Conservation (phyloP, 2,113 vertebrate species). For the Clarias magur region DNA sequence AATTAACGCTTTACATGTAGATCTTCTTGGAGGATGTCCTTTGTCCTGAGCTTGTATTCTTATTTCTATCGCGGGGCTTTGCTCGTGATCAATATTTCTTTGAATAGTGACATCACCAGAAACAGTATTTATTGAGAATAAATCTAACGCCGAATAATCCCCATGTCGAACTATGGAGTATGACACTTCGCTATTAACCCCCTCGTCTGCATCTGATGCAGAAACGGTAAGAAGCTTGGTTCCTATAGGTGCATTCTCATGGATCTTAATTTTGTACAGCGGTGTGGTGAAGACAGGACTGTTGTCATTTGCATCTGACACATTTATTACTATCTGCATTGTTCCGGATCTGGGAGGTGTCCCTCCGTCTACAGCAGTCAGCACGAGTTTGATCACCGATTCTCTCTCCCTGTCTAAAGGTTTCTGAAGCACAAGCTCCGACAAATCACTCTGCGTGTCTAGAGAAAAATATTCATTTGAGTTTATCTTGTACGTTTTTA, state of each 20-base stretch:
- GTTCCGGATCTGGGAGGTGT: slow-evolving; percentile 36
- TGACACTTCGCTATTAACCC: slow-evolving; percentile 14
- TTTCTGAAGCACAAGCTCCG: slow-evolving; percentile 59
- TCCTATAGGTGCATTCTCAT: slow-evolving; percentile 46
- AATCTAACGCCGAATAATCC: not conserved
- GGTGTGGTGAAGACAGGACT: slow-evolving; percentile 46
- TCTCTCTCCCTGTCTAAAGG: slow-evolving; percentile 60
- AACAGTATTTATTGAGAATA: slow-evolving; percentile 66
- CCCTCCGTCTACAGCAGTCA: slow-evolving; percentile 63
- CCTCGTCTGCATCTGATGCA: slow-evolving; percentile 59
- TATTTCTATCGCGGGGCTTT: slow-evolving; percentile 50
- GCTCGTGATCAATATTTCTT: slow-evolving; percentile 66
- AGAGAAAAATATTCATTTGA: slow-evolving; percentile 70
- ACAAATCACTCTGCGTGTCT: slow-evolving; percentile 51
- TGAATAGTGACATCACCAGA: slow-evolving; percentile 72
- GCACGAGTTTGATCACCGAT: slow-evolving; percentile 37
- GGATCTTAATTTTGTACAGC: slow-evolving; percentile 51
- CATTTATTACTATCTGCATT: slow-evolving; percentile 46
- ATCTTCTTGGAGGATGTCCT: not conserved
- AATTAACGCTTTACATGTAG: slow-evolving; percentile 45
- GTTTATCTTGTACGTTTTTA: slow-evolving; percentile 69
- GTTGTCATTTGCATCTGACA: slow-evolving; percentile 61
- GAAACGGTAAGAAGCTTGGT: slow-evolving; percentile 18
- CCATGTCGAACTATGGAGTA: slow-evolving; percentile 65
- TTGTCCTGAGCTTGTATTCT: slow-evolving; percentile 31